phyloP scores from a whole-genome alignment of 2,797 vertebrate genomes.

The Chiloscyllium punctatum region DNA sequence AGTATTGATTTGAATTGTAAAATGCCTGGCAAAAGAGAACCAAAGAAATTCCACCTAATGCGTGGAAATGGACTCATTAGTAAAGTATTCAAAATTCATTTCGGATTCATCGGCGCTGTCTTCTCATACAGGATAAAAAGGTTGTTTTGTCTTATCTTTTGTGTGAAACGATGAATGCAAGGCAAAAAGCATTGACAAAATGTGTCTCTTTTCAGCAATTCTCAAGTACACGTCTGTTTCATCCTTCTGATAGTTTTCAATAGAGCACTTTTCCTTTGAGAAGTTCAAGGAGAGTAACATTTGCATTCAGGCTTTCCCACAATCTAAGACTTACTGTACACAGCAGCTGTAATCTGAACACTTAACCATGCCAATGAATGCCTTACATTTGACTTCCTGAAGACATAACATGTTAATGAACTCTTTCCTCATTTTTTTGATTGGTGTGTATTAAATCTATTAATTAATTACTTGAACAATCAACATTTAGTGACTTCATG shows the following conservation, averaged over 20 bases:
- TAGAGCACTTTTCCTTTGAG: neutral
- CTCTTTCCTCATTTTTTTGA: neutral
- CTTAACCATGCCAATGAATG: neutral
- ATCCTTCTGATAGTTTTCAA: neutral
- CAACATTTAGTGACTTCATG: neutral
- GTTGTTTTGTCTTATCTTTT: too few species aligned
- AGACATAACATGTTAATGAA: neutral
- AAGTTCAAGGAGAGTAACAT: neutral
- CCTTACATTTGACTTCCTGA: neutral
- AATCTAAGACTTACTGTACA: neutral
- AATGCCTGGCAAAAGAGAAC: neutral
- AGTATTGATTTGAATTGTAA: neutral
- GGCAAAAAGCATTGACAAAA: too few species aligned
- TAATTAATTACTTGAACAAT: neutral
- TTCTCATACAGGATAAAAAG: too few species aligned
- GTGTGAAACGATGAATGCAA: too few species aligned
- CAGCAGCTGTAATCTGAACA: neutral
- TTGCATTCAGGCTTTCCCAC: neutral
- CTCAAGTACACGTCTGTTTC: neutral
- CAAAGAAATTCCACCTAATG: neutral
- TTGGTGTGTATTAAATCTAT: neutral
- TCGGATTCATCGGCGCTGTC: too few species aligned
- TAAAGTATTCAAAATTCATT: neutral
- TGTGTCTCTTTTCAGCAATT: too few species aligned
- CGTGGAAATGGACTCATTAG: neutral